These are phyloP conservation scores for Miichthys miiuy DNA, from an alignment of 2,797 vertebrate species.

Conservation along the genomic window DNA sequence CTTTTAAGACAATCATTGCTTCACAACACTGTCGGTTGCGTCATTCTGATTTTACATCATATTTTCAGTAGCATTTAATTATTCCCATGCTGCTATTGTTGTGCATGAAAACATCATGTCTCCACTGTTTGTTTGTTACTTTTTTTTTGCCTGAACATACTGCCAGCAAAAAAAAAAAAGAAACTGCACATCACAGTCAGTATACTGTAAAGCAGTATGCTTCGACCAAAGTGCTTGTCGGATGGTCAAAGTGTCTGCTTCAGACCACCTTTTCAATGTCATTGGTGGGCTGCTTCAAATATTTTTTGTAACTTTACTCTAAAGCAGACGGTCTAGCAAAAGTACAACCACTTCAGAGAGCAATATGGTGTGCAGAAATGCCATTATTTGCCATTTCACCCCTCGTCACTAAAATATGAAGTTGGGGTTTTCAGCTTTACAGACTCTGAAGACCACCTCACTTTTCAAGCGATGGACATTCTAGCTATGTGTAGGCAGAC, in stretches of 20 bases:
- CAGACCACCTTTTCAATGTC: background rate
- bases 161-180: too few species aligned
- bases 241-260: background rate
- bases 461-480: background rate
- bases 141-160: too few species aligned
- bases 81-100: background rate
- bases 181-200: too few species aligned
- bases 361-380: background rate
- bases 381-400: background rate
- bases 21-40: background rate
- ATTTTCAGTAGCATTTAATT: background rate
- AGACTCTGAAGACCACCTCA: background rate
- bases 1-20: background rate
- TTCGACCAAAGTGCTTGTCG: background rate
- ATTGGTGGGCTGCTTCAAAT: background rate
- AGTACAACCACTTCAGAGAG: background rate
- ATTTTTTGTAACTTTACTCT: background rate
- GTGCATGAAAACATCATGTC: background rate
- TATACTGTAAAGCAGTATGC: background rate
- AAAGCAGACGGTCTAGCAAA: background rate
- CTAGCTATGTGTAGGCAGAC: conserved; percentile 5
- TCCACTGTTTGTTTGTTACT: background rate
- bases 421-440: conserved; percentile 5
- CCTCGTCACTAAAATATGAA: background rate
- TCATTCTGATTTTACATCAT: background rate